A percentile compares a stretch with the other conserved stretches of the same genome.
phyloP scores from a whole-genome alignment of 2,888 invertebrate genomes.

The Coenonympha glycerion region DNA sequence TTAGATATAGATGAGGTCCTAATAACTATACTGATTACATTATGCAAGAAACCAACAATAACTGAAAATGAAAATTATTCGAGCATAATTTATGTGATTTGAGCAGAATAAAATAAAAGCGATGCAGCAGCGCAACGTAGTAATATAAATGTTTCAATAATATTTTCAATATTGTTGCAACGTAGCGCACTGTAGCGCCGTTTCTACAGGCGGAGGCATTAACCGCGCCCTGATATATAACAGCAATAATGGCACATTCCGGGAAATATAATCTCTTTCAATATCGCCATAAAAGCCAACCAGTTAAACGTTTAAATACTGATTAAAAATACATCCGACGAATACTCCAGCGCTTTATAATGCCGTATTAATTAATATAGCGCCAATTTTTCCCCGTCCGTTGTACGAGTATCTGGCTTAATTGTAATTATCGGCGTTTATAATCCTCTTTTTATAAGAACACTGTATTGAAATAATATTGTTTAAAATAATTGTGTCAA shows the following conservation, averaged over 20 bases:
- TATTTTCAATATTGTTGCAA: constrained; percentile 25
- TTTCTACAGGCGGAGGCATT: constrained; percentile 25
- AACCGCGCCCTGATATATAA: constrained; percentile 28
- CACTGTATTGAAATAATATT: no score
- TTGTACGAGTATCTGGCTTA: constrained; percentile 6
- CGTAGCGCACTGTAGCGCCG: constrained; percentile 9
- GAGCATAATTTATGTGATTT: not conserved
- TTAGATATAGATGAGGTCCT: no score
- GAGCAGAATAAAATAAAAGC: not conserved
- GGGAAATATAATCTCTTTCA: constrained; percentile 30
- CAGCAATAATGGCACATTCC: constrained; percentile 27
- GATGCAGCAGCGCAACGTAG: not conserved
- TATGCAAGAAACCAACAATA: no score
- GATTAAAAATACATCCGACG: constrained; percentile 33
- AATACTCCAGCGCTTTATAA: constrained; percentile 25
- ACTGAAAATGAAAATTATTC: not conserved
- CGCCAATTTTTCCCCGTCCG: constrained; percentile 19
- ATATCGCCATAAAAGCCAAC: constrained; percentile 29
- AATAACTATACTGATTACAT: no score
- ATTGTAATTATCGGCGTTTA: constrained; percentile 14
- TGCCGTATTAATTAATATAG: constrained; percentile 26
- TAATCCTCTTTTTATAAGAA: no score
- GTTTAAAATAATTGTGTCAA: no score
- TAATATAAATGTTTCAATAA: constrained; percentile 8
- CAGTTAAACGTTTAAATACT: constrained; percentile 33